A percentile compares a stretch with the other conserved stretches of the same genome.
Evolutionary conservation across 2,797 vertebrate species (phyloP).

Genomic region (Distichodus sexfasciatus): DNA sequence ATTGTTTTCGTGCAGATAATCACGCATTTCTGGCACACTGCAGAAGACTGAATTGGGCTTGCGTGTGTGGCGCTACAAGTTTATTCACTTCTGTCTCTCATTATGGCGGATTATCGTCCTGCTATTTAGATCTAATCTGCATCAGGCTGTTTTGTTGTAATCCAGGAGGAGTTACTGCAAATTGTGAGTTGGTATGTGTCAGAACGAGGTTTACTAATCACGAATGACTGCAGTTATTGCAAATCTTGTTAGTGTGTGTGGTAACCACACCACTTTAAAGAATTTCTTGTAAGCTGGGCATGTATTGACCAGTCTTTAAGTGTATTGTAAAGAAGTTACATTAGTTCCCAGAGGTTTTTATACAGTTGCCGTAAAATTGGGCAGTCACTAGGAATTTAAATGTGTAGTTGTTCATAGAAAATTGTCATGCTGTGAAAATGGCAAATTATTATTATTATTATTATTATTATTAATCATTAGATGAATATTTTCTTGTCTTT

Average conservation of each 20-base stretch:
- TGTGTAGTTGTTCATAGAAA: no score
- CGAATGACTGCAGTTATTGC: constrained; percentile 7
- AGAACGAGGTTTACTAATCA: neutral
- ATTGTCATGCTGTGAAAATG: no score
- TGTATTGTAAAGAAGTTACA: no score
- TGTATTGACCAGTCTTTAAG: neutral
- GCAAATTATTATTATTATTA: no score
- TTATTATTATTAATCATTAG: no score
- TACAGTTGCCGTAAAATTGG: no score
- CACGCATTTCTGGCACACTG: neutral
- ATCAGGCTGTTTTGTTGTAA: neutral
- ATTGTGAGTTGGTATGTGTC: neutral
- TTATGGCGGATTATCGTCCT: neutral
- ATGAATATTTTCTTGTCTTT: no score
- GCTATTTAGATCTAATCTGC: neutral
- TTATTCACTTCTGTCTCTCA: neutral
- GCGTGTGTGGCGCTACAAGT: neutral
- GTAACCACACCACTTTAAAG: neutral
- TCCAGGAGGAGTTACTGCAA: neutral
- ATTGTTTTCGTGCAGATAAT: neutral
- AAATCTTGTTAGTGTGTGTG: neutral
- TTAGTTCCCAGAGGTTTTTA: no score
- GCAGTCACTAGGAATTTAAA: no score
- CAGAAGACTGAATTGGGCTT: neutral
- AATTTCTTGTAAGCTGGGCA: neutral